Evolutionary conservation across 1,140 invertebrate species (phyloP), one percentile per base, ranked within the genome.

Genomic region (Ips nitidus): DNA sequence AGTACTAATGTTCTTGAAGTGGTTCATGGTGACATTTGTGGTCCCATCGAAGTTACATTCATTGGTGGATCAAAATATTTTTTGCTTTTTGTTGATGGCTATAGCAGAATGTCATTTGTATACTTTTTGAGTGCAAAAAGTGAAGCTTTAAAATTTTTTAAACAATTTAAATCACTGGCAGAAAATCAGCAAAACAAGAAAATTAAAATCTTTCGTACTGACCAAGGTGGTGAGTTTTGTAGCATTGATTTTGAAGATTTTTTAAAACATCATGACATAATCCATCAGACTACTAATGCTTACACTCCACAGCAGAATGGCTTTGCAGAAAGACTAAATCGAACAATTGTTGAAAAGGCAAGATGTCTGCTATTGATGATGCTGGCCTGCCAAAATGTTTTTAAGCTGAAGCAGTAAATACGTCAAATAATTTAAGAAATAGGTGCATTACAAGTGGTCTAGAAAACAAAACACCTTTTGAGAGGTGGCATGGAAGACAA

Each of bases 401-500:
- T 71, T 84, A 80, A 81, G 79, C 78, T 4, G 80, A 83, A 72
- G 80, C 82, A 47, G 73, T 80, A 0, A 70, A 75, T 52, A 81
- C 79, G 50, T 83, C 83, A 4, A 77, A 75, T 4, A 84, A 84
- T 73, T 45, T 83, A 4, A 71, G 75, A 66, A 85, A 85, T 73
- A 72, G 81, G 52, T 63, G 61, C 43, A 64, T 72, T 37, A 61
- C 63, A 22, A 38, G 57, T 39, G 66, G 59, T 8, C 45, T 75
- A 22, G 22, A 0, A 37, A 42, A 66, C 1, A 68, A 59, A 65
- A 72, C 68, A 47, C 75, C 74, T 52, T 76, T 69, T 69, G 71
- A 76, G 68, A 43, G 68, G 37, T 75, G 81, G 74, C 53, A 41
- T n/a, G 65, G 66, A 5, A 71, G 52, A 39, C 77, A 79, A 70